Evolutionary conservation across 2,888 invertebrate species (phyloP).

Genomic region (Stramonita haemastoma): DNA sequence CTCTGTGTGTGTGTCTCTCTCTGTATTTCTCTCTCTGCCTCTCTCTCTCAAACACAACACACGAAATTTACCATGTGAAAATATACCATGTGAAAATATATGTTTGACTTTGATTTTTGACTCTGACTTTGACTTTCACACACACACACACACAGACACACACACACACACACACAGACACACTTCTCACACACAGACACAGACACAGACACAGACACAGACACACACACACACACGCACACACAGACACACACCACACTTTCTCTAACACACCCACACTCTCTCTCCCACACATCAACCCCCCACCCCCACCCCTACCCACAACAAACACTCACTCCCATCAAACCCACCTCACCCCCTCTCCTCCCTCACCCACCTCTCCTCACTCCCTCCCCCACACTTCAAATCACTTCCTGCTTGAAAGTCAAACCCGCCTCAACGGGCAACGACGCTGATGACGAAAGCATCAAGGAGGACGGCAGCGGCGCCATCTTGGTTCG

Average conservation of each 20-base stretch:
- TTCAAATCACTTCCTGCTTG: background rate
- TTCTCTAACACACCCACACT: background rate
- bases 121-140: too few species aligned
- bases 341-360: background rate
- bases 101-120: too few species aligned
- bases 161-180: too few species aligned
- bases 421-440: background rate
- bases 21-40: background rate
- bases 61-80: too few species aligned
- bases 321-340: too few species aligned
- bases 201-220: too few species aligned
- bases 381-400: background rate
- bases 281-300: background rate
- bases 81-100: too few species aligned
- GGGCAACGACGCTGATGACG: background rate
- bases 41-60: background rate
- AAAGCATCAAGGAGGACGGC: background rate
- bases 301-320: background rate
- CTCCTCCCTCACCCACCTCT: background rate
- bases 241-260: background rate
- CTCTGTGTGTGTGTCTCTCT: background rate
- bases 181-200: too few species aligned
- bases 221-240: background rate
- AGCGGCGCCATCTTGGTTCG: too few species aligned
- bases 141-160: too few species aligned